Evolutionary conservation across 2,113 vertebrate species (phyloP).

Genomic region (Hyperopisus bebe): DNA sequence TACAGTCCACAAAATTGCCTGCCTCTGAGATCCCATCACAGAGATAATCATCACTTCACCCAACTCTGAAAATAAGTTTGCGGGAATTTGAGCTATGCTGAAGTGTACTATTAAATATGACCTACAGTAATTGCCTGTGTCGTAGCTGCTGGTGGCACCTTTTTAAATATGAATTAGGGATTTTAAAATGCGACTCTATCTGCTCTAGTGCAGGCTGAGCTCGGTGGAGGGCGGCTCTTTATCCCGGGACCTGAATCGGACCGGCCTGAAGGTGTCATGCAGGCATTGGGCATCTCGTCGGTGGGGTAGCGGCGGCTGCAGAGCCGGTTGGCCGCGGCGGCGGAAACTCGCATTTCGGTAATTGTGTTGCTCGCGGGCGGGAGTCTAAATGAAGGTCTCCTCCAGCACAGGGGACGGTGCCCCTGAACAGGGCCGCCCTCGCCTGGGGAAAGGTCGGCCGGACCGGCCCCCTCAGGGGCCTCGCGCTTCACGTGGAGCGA

Average conservation of each 20-base stretch:
- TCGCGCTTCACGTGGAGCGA: background rate
- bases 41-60: conserved; percentile 9
- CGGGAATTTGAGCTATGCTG: background rate
- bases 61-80: background rate
- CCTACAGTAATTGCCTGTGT: background rate
- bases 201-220: background rate
- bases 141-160: background rate
- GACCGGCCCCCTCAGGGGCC: background rate
- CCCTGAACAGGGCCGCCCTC: background rate
- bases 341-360: background rate
- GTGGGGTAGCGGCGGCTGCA: background rate
- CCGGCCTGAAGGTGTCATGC: background rate
- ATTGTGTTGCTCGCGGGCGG: background rate
- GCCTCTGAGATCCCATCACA: conserved; percentile 1
- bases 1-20: background rate
- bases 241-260: background rate
- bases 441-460: background rate
- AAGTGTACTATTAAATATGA: conserved; percentile 13
- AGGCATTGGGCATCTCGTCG: background rate
- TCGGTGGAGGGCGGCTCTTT: background rate
- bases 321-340: background rate
- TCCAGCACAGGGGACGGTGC: background rate
- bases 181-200: background rate
- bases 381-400: background rate
- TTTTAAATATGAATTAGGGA: conserved; percentile 14